phyloP scores from a whole-genome alignment of 2,113 vertebrate genomes.

The Periophthalmus modestus region DNA sequence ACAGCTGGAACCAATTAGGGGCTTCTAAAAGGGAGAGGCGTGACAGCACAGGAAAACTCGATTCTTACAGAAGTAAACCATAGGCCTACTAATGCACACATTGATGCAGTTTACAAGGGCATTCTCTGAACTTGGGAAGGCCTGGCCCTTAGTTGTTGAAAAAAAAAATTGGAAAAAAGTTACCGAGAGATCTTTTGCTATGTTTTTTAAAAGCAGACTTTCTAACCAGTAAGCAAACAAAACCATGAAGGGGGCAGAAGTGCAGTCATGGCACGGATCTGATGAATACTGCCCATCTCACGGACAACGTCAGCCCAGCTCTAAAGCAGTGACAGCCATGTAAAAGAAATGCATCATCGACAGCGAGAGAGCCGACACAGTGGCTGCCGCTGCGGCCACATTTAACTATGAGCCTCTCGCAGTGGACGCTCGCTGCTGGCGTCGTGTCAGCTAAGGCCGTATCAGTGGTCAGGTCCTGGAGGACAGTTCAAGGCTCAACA shows the following conservation, averaged over 20 bases:
- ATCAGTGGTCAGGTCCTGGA: not conserved
- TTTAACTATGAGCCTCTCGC: too few relatives aligned
- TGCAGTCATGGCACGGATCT: not conserved
- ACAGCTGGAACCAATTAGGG: conserved; percentile 67
- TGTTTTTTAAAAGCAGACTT: not conserved
- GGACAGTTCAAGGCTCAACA: not conserved
- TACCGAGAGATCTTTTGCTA: not conserved
- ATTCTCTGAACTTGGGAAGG: not conserved
- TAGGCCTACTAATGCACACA: not conserved
- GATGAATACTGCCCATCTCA: not conserved
- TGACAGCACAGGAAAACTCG: conserved; percentile 8
- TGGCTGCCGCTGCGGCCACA: not conserved
- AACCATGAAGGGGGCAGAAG: not conserved
- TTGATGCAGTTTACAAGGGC: not conserved
- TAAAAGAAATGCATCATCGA: conserved; percentile 24
- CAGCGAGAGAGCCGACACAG: not conserved
- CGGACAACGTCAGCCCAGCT: not conserved
- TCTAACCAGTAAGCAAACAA: not conserved
- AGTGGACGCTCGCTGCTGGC: not conserved
- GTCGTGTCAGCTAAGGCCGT: not conserved
- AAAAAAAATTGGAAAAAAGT: not conserved
- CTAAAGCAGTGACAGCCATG: not conserved
- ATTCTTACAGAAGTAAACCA: not conserved
- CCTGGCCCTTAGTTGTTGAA: not conserved
- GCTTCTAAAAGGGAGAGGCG: conserved; percentile 44